Percentiles rank a stretch among this genome's conserved stretches.
These are phyloP conservation scores for Epizoanthus scotinus DNA, from an alignment of 92 coral and sea anemone species.

Conservation along the genomic window DNA sequence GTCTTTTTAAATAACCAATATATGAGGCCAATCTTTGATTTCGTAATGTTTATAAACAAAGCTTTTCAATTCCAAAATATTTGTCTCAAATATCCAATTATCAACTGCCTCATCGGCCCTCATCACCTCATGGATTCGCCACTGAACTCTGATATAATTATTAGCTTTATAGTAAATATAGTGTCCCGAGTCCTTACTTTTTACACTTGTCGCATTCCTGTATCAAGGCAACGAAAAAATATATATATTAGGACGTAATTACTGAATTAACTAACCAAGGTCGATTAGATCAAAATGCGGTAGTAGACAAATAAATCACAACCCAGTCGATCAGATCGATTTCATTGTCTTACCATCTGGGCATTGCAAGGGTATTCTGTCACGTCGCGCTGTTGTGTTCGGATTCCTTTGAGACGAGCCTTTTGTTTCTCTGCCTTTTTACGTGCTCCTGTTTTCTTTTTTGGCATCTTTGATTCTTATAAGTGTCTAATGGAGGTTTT, in stretches of 20 bases:
- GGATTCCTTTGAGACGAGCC: slow-evolving; percentile 79
- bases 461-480: slow-evolving; percentile 68
- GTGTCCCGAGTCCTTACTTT: slow-evolving; percentile 55
- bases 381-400: slow-evolving; percentile 63
- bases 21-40: no score
- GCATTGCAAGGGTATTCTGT: slow-evolving; percentile 82
- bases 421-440: slow-evolving; percentile 97
- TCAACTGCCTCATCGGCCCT: no score
- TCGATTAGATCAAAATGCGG: not conserved
- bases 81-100: no score
- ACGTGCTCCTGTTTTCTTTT: slow-evolving; percentile 98
- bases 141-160: no score
- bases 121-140: no score
- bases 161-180: no score
- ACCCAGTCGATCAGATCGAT: no score
- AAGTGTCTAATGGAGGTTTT: no score
- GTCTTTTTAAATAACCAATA: no score
- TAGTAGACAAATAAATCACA: not conserved
- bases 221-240: not conserved
- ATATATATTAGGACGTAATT: not conserved
- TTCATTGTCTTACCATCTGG: slow-evolving; percentile 64
- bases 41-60: no score
- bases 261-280: no score
- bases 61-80: no score
- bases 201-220: slow-evolving; percentile 98